Conservation (phyloP, 2,888 invertebrate species). For the Crocallis elinguaria region DNA sequence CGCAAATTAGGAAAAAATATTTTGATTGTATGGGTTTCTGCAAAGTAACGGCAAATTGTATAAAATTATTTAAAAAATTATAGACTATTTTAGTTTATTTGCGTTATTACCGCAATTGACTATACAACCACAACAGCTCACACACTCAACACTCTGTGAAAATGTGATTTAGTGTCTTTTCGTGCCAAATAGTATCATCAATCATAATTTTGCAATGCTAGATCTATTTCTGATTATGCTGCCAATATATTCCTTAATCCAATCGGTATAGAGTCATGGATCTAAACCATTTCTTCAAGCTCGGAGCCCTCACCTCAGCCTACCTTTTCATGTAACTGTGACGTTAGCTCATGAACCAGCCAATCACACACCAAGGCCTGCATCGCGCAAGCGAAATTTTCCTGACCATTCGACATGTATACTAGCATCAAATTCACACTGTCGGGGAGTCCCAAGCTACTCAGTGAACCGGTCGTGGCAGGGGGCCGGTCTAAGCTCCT, state of each 20-base stretch:
- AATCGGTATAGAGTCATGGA: neutral
- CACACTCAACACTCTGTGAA: too few species aligned
- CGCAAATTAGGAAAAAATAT: too few species aligned
- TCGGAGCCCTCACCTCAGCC: neutral
- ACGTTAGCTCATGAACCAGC: constrained; percentile 34
- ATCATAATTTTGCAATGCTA: neutral
- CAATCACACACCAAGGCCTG: constrained; percentile 50
- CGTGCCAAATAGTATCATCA: too few species aligned
- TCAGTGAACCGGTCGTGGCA: constrained; percentile 56
- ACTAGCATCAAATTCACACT: neutral
- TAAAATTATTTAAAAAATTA: too few species aligned
- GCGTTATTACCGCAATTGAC: too few species aligned
- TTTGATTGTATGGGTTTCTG: too few species aligned
- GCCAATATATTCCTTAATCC: too few species aligned
- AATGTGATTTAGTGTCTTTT: too few species aligned
- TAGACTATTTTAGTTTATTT: too few species aligned
- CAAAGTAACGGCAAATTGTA: too few species aligned
- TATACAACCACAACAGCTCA: too few species aligned
- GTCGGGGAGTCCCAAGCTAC: constrained; percentile 62
- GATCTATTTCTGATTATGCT: neutral
- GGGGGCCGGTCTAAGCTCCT: constrained; percentile 57
- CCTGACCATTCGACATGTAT: constrained; percentile 39
- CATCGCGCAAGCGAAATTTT: constrained; percentile 66
- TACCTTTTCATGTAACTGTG: constrained; percentile 15
- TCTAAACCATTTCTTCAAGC: neutral